Percentiles rank a stretch among this genome's conserved stretches.
Evolutionary conservation across 2,888 invertebrate species (phyloP).

Genomic region (Thecocarcelia acutangulata): DNA sequence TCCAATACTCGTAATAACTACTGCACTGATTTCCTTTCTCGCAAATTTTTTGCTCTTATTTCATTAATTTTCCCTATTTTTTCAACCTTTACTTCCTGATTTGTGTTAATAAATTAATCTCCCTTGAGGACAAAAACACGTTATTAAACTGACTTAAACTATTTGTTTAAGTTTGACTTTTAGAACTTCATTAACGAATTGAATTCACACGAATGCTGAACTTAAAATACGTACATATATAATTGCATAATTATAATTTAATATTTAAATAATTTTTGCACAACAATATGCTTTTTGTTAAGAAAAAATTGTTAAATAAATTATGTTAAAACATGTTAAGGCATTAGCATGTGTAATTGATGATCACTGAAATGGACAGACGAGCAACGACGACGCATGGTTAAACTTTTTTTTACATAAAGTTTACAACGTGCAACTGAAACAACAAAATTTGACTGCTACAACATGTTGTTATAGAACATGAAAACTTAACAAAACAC

Average conservation of each 20-base stretch:
- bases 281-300: conserved; percentile 25
- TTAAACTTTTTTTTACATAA: conserved; percentile 53
- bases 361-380: conserved; percentile 70
- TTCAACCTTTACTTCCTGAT: conserved; percentile 1
- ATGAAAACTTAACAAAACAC: conserved; percentile 68
- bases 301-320: conserved; percentile 32
- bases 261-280: conserved; percentile 34
- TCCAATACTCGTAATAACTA: too few species aligned
- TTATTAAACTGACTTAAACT: conserved; percentile 28
- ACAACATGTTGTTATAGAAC: conserved; percentile 49
- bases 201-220: conserved; percentile 12
- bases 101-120: conserved; percentile 10
- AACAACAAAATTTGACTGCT: conserved; percentile 40
- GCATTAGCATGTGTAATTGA: conserved; percentile 78
- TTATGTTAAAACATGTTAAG: conserved; percentile 62
- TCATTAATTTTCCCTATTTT: too few species aligned
- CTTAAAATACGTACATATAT: conserved; percentile 12
- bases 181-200: conserved; percentile 46
- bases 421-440: conserved; percentile 42
- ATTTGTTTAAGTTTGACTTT: conserved; percentile 44
- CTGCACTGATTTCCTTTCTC: background rate
- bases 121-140: background rate
- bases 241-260: conserved; percentile 54
- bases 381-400: conserved; percentile 54
- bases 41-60: background rate